Evolutionary conservation across 2,797 vertebrate genomes (phyloP), one percentile per base, ranked within the genome.

Genomic region (Pyrocephalus nanus): DNA sequence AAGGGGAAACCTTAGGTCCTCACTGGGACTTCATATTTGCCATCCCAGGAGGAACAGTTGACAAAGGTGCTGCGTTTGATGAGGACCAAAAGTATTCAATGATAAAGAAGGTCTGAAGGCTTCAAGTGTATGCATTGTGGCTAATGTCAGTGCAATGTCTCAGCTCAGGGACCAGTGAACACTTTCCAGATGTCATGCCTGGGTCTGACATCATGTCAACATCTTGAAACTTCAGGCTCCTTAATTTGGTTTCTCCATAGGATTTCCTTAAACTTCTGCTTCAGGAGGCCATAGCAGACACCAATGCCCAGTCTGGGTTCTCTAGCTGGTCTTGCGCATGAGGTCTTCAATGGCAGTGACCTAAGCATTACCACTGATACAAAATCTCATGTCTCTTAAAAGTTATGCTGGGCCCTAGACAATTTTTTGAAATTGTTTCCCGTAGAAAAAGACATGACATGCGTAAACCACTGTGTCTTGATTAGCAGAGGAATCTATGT

Each of bases 401-500:
- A 86, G 30, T 86, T 86, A 30, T 75, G 23, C 36, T 86, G n/a
- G 88, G 53, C 45, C 47, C 53, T 71, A 73, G 57, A 89, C 20
- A 76, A 73, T 0, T 0, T 61, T 82, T 73, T 92, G 32, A 82
- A 94, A 89, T 55, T n/a, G 42, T 74, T 73, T 86, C 40, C 42
- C 8, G 43, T 66, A 54, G 84, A 91, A 79, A 58, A 84, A 88
- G 57, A 76, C 2, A 14, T 76, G 71, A 76, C 12, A 11, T 60
- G 69, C 69, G 76, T 79, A 93, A 95, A 92, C 42, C 26, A 61
- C 50, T 15, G 9, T 86, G 80, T 71, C 86, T 32, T 47, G 67
- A 92, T 94, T 91, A 92, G 76, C 36, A 79, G 78, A 95, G 67
- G 78, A 86, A 92, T 92, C 78, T 93, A 12, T 80, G 87, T 87